A percentile compares a stretch with the other conserved stretches of the same genome.
Evolutionary conservation across 2,888 invertebrate species (phyloP).

Genomic region (Heteromurus nitidus): DNA sequence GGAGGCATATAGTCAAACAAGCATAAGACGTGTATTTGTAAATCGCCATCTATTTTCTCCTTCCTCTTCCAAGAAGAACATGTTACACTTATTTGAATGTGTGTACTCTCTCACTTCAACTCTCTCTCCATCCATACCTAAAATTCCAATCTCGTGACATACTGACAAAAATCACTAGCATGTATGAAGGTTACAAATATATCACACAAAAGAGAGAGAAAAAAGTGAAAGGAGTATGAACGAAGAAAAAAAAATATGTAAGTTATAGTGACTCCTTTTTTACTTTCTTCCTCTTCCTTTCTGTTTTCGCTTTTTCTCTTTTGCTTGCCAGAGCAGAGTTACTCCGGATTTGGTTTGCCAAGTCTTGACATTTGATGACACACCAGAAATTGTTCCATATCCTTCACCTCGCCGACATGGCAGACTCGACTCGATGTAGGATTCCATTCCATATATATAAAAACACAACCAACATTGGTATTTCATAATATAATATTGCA

Average conservation of each 20-base stretch:
- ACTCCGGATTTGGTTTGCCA: slow-evolving; percentile 28
- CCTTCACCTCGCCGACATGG: slow-evolving; percentile 8
- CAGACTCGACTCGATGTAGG: too few relatives aligned
- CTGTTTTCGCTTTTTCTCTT: slow-evolving; percentile 11
- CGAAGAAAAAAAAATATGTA: background rate
- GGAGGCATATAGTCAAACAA: background rate
- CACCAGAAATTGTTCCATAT: slow-evolving; percentile 39
- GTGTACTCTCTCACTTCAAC: background rate
- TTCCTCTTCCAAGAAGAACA: background rate
- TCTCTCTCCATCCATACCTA: slow-evolving; percentile 6
- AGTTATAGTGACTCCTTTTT: background rate
- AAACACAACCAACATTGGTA: too few relatives aligned
- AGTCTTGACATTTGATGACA: slow-evolving; percentile 36
- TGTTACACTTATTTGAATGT: background rate
- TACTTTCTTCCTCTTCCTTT: slow-evolving; percentile 1
- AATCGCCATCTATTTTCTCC: slow-evolving; percentile 11
- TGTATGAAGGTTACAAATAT: slow-evolving; percentile 20
- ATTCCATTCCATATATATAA: too few relatives aligned
- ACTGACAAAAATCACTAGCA: slow-evolving; percentile 7
- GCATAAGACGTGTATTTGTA: slow-evolving; percentile 6
- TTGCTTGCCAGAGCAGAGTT: background rate
- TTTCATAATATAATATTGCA: too few relatives aligned
- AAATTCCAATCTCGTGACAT: slow-evolving; percentile 1
- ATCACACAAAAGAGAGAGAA: background rate
- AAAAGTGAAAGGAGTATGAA: slow-evolving; percentile 3